These are phyloP conservation scores for Hyles lineata DNA, from an alignment of 2,888 invertebrate species.

Conservation along the genomic window DNA sequence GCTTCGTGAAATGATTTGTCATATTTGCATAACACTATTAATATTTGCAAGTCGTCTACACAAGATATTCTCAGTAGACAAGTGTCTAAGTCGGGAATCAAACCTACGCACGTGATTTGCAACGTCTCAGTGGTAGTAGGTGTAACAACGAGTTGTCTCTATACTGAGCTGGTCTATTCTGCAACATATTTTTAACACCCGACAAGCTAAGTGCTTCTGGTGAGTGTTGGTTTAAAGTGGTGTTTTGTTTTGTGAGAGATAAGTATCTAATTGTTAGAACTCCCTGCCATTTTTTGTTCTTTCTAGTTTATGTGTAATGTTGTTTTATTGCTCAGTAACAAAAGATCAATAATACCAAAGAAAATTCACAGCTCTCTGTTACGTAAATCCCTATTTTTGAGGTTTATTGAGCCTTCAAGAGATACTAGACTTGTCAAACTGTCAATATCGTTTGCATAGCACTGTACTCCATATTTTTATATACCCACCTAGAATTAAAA, in stretches of 20 bases:
- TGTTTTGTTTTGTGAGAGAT: neutral
- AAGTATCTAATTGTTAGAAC: neutral
- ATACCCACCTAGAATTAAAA: no score
- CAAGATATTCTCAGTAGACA: constrained; percentile 56
- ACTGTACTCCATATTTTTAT: no score
- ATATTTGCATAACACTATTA: constrained; percentile 67
- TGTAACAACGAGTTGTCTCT: constrained; percentile 42
- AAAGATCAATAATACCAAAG: no score
- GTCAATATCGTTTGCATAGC: no score
- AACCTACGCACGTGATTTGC: constrained; percentile 82
- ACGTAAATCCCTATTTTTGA: no score
- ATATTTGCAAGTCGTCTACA: constrained; percentile 67
- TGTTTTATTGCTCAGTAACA: no score
- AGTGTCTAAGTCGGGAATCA: constrained; percentile 64
- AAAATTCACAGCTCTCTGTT: no score
- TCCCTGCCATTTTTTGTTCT: neutral
- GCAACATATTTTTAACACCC: neutral
- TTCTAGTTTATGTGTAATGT: neutral
- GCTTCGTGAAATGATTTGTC: constrained; percentile 60
- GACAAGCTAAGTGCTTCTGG: neutral
- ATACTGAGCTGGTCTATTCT: constrained; percentile 22
- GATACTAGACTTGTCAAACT: no score
- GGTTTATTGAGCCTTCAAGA: no score
- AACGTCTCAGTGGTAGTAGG: constrained; percentile 63
- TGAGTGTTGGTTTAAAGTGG: neutral